Base-by-base conservation (phyloP, 2,888 invertebrate species). In the Gortyna flavago region DNA sequence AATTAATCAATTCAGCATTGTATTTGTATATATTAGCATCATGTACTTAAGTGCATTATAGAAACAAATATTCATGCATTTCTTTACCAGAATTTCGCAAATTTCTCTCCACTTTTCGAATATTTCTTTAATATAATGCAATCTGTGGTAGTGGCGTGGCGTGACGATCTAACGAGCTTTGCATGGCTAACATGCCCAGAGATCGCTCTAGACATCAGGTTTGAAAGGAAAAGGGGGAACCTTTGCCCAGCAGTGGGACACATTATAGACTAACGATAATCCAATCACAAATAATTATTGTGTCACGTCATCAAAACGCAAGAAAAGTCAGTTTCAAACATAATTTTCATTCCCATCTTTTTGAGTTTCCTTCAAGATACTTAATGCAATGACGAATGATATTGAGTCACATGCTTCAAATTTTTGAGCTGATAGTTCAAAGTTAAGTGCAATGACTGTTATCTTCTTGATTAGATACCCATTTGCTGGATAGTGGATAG, bases 401-500 rank as follows among this genome's bases (percentile, higher is more conserved):
- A 21, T 35, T 62, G 54, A 61, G 32, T 72, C 67, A 54, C 61
- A 32, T 25, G n/a, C 54, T 73, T 74, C 48, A 80, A 38, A 83
- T 72, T 68, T 72, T 76, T 66, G 54, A 72, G 61, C 51, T 54
- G 48, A 51, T 35, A 85, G 68, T 83, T 85, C 64, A 86, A 77
- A 83, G 72, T 85, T 79, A 80, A 85, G 85, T 85, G 79, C 87
- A 85, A 82, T 79, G 87, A 82, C 84, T 85, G 73, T 84, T 84
- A 88, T 87, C 76, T 57, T 69, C 57, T 72, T 73, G 79, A 88
- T 87, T 79, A 81, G 84, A 86, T 84, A 82, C 25, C 35, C 18
- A 64, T 78, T 75, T 35, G 41, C 54, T 62, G 54, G 38, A 54
- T 70, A 65, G 78, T 66, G 54, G 38, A 48, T 70, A 62, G 78